Conservation (phyloP, 35 echinoderm and acorn worm genomes). For the Lytechinus pictus region DNA sequence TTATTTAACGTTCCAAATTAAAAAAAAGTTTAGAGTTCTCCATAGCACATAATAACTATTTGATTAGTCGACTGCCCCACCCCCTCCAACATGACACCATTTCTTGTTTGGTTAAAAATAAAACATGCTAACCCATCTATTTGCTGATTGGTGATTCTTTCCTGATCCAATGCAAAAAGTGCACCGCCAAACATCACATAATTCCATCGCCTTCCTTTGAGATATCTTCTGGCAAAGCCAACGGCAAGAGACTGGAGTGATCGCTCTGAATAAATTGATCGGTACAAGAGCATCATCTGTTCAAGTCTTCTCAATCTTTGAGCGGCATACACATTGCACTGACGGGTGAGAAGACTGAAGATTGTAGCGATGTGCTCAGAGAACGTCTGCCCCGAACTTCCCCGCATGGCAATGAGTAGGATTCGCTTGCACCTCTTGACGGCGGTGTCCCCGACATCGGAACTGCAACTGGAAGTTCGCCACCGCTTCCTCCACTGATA, state of each 20-base stretch:
- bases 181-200: slow-evolving; percentile 84
- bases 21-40: no score
- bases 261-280: slow-evolving; percentile 73
- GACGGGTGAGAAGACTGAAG: slow-evolving; percentile 62
- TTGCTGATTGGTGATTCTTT: slow-evolving; percentile 66
- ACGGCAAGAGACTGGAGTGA: slow-evolving; percentile 67
- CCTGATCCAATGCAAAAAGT: slow-evolving; percentile 72
- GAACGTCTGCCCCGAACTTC: slow-evolving; percentile 52
- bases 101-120: no score
- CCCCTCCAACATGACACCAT: no score
- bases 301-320: slow-evolving; percentile 72
- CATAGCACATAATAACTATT: no score
- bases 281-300: slow-evolving; percentile 69
- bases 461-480: background rate
- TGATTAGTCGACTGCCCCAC: no score
- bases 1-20: no score
- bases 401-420: background rate
- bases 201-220: slow-evolving; percentile 63
- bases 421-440: background rate
- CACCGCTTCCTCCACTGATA: background rate
- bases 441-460: background rate
- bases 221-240: slow-evolving; percentile 67
- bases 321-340: slow-evolving; percentile 81
- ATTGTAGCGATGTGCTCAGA: slow-evolving; percentile 43
- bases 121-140: slow-evolving; percentile 60